Evolutionary conservation across 2,888 invertebrate genomes (phyloP).

Genomic region (Tortricodes alternella): DNA sequence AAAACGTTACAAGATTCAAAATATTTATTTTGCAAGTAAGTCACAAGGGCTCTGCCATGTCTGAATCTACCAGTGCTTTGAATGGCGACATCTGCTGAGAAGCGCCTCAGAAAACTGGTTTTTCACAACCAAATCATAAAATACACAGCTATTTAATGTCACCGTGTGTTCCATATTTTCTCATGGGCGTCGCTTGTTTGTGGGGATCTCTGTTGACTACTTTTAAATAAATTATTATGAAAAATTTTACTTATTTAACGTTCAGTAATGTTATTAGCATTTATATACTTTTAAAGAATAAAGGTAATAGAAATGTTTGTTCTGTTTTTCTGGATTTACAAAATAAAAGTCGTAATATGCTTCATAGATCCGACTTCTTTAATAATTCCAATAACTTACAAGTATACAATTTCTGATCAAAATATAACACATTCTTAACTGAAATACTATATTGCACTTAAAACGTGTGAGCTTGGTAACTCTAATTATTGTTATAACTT

Average conservation of each 20-base stretch:
- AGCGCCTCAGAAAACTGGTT: too few relatives aligned
- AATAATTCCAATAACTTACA: conserved; percentile 55
- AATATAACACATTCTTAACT: conserved; percentile 44
- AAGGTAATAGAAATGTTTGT: background rate
- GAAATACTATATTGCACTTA: conserved; percentile 30
- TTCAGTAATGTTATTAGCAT: too few relatives aligned
- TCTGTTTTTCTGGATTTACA: background rate
- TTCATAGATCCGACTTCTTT: conserved; percentile 45
- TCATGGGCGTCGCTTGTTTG: too few relatives aligned
- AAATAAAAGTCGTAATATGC: background rate
- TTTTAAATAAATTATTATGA: background rate
- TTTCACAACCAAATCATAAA: too few relatives aligned
- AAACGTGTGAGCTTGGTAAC: conserved; percentile 11
- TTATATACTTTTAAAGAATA: background rate
- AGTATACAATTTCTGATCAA: conserved; percentile 46
- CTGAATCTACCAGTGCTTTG: too few relatives aligned
- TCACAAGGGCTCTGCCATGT: too few relatives aligned
- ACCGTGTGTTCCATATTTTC: too few relatives aligned
- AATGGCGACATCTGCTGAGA: too few relatives aligned
- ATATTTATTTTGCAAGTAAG: too few relatives aligned
- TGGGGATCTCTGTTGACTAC: background rate
- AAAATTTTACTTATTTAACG: background rate
- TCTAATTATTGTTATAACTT: too few relatives aligned
- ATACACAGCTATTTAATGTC: too few relatives aligned
- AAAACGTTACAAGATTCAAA: too few relatives aligned